Evolutionary conservation across 2,888 invertebrate species (phyloP).

Genomic region (Nemapogon koenigi): DNA sequence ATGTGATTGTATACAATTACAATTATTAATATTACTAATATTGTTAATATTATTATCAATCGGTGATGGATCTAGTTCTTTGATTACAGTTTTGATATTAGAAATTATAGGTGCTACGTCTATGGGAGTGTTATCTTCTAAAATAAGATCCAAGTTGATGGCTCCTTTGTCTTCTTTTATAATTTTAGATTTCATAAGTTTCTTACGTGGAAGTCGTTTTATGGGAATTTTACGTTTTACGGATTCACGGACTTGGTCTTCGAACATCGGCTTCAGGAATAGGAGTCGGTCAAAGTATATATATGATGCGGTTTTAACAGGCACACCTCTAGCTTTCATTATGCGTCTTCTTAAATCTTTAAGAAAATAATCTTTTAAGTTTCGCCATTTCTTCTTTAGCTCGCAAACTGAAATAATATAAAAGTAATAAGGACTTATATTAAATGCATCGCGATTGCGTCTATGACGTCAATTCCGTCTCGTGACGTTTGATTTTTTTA

Average conservation of each 20-base stretch:
- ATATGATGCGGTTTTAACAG: conserved; percentile 21
- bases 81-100: too few relatives aligned
- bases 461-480: too few relatives aligned
- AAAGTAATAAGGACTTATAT: too few relatives aligned
- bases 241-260: not conserved
- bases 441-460: too few relatives aligned
- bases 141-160: too few relatives aligned
- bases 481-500: too few relatives aligned
- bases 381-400: conserved; percentile 29
- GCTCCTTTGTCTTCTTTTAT: too few relatives aligned
- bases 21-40: not conserved
- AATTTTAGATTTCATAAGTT: not conserved
- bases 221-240: not conserved
- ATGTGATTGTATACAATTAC: not conserved
- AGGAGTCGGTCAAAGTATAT: conserved; percentile 31
- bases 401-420: conserved; percentile 20
- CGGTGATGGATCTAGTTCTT: too few relatives aligned
- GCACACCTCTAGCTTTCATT: conserved; percentile 19
- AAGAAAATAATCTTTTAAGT: conserved; percentile 29
- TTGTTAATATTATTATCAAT: not conserved
- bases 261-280: conserved; percentile 25
- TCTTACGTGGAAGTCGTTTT: not conserved
- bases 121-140: too few relatives aligned
- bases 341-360: conserved; percentile 21
- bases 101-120: too few relatives aligned